Evolutionary conservation across 1,140 invertebrate species (phyloP).

Genomic region (Drosophila gunungcola): DNA sequence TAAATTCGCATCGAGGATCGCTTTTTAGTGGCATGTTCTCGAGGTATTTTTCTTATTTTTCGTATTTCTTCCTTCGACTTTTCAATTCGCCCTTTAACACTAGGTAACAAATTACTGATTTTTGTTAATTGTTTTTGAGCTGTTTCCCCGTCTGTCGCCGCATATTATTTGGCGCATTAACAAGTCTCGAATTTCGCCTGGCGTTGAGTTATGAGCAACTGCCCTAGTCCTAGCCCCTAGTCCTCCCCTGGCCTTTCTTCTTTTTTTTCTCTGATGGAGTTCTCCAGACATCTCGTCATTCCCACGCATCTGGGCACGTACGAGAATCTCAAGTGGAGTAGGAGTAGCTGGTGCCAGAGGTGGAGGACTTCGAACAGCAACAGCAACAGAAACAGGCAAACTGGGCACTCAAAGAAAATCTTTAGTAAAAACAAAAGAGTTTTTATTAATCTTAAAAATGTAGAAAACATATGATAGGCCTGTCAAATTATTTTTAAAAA

Average conservation of each 20-base stretch:
- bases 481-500: too few relatives aligned
- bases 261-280: conserved; percentile 17
- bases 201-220: conserved; percentile 60
- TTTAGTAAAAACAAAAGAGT: not conserved
- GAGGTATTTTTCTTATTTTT: conserved; percentile 22
- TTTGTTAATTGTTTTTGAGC: conserved; percentile 26
- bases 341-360: conserved; percentile 31
- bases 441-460: too few relatives aligned
- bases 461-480: too few relatives aligned
- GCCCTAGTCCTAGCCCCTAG: conserved; percentile 24
- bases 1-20: conserved; percentile 69
- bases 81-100: conserved; percentile 59
- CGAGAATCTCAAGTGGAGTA: conserved; percentile 58
- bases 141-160: conserved; percentile 52
- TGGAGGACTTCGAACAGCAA: conserved; percentile 20
- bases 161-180: conserved; percentile 75
- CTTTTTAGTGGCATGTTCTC: conserved; percentile 37
- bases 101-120: conserved; percentile 36
- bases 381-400: conserved; percentile 22
- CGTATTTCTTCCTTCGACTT: conserved; percentile 38
- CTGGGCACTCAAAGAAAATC: conserved; percentile 14
- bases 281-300: conserved; percentile 69
- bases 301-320: conserved; percentile 82
- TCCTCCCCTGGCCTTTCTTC: conserved; percentile 5
- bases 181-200: conserved; percentile 74